These are phyloP conservation scores for Eira barbara DNA, from an alignment of 2,113 vertebrate genomes.

Conservation along the genomic window DNA sequence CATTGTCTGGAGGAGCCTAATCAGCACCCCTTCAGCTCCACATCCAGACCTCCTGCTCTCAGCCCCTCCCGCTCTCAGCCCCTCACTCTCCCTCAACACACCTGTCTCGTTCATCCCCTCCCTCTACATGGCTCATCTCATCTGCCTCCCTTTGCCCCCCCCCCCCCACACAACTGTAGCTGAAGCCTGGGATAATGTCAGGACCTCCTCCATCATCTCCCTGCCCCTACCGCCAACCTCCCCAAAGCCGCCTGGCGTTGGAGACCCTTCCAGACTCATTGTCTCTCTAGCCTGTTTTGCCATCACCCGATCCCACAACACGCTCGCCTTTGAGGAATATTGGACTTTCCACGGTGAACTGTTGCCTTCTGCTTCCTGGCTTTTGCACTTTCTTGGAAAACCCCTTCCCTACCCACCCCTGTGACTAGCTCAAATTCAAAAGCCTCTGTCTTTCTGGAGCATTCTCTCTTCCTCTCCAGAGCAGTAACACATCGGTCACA, in stretches of 20 bases:
- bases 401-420: neutral
- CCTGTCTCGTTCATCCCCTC: neutral
- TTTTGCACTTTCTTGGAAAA: neutral
- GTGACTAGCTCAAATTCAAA: neutral
- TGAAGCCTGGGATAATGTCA: neutral
- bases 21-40: fast-evolving
- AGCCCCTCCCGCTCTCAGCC: neutral
- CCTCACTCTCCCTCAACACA: neutral
- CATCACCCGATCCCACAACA: neutral
- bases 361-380: neutral
- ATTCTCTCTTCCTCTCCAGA: neutral
- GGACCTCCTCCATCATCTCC: neutral
- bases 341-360: neutral
- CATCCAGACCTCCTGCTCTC: neutral
- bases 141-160: neutral
- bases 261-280: neutral
- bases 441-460: neutral
- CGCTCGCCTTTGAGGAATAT: neutral
- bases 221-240: neutral
- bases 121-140: neutral
- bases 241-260: neutral
- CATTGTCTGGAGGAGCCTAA: neutral
- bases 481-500: neutral
- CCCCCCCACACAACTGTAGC: neutral
- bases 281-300: neutral